Conservation (phyloP, 2,113 vertebrate species). For the Vicugna pacos region DNA sequence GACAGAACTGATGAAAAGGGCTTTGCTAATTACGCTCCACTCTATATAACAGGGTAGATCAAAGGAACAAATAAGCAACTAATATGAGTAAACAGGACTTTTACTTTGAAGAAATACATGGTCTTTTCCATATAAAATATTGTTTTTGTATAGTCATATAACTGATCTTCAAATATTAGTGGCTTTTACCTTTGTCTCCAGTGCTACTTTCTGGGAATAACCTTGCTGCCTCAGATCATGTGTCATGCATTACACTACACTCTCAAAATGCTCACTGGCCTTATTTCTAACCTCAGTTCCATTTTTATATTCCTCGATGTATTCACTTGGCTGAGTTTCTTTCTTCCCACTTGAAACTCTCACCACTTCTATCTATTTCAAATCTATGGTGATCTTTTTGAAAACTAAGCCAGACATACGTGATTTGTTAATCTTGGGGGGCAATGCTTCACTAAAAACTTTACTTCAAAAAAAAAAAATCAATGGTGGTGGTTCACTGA, state of each 20-base stretch:
- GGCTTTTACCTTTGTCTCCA: neutral
- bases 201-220: neutral
- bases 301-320: neutral
- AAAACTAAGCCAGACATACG: neutral
- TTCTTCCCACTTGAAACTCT: slow-evolving; percentile 1
- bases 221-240: neutral
- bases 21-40: neutral
- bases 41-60: neutral
- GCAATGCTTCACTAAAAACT: neutral
- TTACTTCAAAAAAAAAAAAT: neutral
- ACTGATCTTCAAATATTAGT: neutral
- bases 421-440: neutral
- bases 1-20: neutral
- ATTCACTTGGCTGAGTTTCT: neutral
- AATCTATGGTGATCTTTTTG: neutral
- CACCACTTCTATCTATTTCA: slow-evolving; percentile 6
- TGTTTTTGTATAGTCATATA: neutral
- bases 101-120: slow-evolving; percentile 4
- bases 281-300: neutral
- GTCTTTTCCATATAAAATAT: neutral
- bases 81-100: neutral
- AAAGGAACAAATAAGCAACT: slow-evolving; percentile 2
- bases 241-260: neutral
- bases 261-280: neutral
- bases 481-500: neutral